Base-by-base conservation (phyloP, 2,888 invertebrate species). In the Macroteleia sp. region DNA sequence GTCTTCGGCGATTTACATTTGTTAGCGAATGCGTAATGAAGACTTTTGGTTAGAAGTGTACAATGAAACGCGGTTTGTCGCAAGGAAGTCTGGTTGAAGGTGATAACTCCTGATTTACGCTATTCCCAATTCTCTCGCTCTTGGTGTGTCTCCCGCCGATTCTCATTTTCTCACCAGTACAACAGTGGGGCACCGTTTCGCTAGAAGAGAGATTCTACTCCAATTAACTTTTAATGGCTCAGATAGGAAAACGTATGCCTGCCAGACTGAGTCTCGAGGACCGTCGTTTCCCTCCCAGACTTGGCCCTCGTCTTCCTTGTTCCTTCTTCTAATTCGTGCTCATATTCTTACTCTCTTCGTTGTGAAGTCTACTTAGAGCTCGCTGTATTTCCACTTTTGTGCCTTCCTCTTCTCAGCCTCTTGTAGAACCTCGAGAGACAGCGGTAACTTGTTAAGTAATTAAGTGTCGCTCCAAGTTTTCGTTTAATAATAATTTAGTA, bases 161-260 rank as follows among this genome's bases (percentile, higher is more conserved):
- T 82, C 78, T 78, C 77, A 80, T 80, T 74, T 79, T 83, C 80
- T 71, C 81, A 80, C 79, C 77, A 76, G 79, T 81, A 73, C 80
- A 61, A 77, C 54, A 61, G 42, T 71, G 52, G 36, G 48, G 64
- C 28, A 50, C 80, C 74, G 81, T 79, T 79, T 70, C 76, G 80
- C 79, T 77, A 61, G 71, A 79, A 81, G 83, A 80, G 82, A 82
- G 83, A 86, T 87, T 87, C 84, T 85, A 86, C 86, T 87, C 86
- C 86, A 87, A 87, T 88, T 88, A 88, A 88, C 86, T 88, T 88
- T 88, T 87, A 86, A 87, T 86, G 86, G 85, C 81, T 79, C 82
- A 86, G 86, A 88, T 88, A 86, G 87, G 86, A 84, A 86, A 87
- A 87, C 87, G 85, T 87, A 86, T 87, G 86, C 83, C 85, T 82